A percentile compares a stretch with the other conserved stretches of the same genome.
Conservation (phyloP, 2,113 vertebrate species). For the Dolichallabes microphthalmus region DNA sequence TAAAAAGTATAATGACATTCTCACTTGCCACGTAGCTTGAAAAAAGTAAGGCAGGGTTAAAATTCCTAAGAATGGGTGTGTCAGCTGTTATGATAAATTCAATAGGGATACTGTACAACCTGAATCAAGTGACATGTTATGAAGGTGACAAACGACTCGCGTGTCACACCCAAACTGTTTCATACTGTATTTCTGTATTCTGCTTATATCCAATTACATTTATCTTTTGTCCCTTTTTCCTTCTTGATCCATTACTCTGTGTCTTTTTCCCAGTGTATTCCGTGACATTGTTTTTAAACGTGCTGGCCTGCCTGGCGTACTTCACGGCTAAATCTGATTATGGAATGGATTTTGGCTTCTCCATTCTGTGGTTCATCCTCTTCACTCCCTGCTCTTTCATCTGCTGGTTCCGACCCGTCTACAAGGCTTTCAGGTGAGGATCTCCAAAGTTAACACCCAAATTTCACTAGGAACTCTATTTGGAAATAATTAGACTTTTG, state of each 20-base stretch:
- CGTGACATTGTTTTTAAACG: conserved; percentile 89
- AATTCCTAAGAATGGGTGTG: background rate
- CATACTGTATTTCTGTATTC: background rate
- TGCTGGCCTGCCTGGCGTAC: conserved; percentile 87
- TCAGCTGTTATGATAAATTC: background rate
- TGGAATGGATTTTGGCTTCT: conserved; percentile 88
- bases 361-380: conserved; percentile 91
- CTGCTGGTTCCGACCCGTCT: conserved; percentile 95
- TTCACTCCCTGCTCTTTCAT: conserved; percentile 95
- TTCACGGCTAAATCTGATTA: conserved; percentile 61
- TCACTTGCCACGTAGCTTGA: background rate
- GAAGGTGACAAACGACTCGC: background rate
- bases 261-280: conserved; percentile 75
- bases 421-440: conserved; percentile 95
- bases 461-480: background rate
- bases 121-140: background rate
- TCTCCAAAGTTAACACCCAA: background rate
- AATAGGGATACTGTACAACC: background rate
- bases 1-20: background rate
- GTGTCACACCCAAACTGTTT: background rate
- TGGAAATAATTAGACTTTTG: background rate
- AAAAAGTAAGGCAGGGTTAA: background rate
- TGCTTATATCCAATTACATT: background rate
- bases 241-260: background rate
- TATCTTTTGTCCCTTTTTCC: background rate